Evolutionary conservation across 2,797 vertebrate species (phyloP).

Genomic region (Carcharodon carcharias): DNA sequence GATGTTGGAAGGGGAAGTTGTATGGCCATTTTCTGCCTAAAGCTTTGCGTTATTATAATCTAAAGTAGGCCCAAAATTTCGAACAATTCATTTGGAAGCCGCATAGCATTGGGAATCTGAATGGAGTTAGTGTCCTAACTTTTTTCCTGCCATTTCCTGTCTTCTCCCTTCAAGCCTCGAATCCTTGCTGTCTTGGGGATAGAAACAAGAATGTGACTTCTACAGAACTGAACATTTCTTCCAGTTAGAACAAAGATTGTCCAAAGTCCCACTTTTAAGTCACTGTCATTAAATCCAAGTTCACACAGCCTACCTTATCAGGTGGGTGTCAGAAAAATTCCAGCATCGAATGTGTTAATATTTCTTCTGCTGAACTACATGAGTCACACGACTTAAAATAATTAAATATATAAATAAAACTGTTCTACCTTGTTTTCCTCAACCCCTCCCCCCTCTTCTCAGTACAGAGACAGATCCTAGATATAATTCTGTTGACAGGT

Average conservation of each 20-base stretch:
- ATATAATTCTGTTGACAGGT: background rate
- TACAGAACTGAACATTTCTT: too few species aligned
- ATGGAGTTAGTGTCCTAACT: too few species aligned
- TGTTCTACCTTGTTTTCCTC: background rate
- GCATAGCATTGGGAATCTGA: too few species aligned
- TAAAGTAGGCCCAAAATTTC: too few species aligned
- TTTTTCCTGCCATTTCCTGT: too few species aligned
- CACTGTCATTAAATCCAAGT: background rate
- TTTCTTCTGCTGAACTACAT: background rate
- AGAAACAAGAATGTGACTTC: background rate
- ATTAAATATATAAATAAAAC: background rate
- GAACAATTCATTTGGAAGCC: too few species aligned
- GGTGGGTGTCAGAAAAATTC: background rate
- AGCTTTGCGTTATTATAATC: too few species aligned
- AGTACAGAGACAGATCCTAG: background rate
- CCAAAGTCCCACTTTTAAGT: background rate
- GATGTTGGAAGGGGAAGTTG: too few species aligned
- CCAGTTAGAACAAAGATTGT: background rate
- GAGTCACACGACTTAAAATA: background rate
- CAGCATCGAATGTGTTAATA: background rate
- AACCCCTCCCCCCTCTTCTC: background rate
- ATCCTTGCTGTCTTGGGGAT: too few species aligned
- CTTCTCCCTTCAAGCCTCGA: too few species aligned
- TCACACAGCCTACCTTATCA: background rate
- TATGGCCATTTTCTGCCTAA: too few species aligned